Conservation (phyloP, 2,888 invertebrate genomes). For the Lutraria lutraria region DNA sequence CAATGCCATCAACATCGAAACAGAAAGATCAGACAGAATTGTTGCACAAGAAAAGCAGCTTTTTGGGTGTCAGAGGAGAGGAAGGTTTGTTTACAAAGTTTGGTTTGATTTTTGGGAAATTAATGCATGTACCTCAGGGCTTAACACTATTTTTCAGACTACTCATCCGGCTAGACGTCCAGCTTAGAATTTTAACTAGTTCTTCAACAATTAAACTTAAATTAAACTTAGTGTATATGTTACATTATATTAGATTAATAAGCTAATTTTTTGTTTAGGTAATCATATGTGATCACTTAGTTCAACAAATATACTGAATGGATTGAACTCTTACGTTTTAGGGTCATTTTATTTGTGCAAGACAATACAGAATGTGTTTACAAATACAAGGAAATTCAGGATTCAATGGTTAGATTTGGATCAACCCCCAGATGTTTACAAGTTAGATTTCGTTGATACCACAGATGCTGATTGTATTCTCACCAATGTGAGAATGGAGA, state of each 20-base stretch:
- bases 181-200: too few species aligned
- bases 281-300: too few species aligned
- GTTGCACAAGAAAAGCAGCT: slow-evolving; percentile 96
- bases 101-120: too few species aligned
- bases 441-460: slow-evolving; percentile 95
- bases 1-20: slow-evolving; percentile 71
- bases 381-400: slow-evolving; percentile 92
- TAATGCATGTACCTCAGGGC: too few species aligned
- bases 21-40: slow-evolving; percentile 92
- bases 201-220: too few species aligned
- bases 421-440: slow-evolving; percentile 89
- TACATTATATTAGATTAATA: too few species aligned
- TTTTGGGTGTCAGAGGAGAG: slow-evolving; percentile 95
- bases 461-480: slow-evolving; percentile 88
- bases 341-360: slow-evolving; percentile 91
- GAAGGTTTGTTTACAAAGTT: slow-evolving; percentile 89
- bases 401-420: slow-evolving; percentile 92
- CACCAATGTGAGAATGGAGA: slow-evolving; percentile 94
- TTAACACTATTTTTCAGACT: too few species aligned
- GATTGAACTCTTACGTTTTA: slow-evolving; percentile 65
- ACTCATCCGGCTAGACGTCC: too few species aligned
- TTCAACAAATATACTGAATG: too few species aligned
- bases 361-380: slow-evolving; percentile 95
- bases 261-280: too few species aligned
- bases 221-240: too few species aligned